Base-by-base conservation (phyloP, 2,797 vertebrate genomes). In the Melanotaenia boesemani region DNA sequence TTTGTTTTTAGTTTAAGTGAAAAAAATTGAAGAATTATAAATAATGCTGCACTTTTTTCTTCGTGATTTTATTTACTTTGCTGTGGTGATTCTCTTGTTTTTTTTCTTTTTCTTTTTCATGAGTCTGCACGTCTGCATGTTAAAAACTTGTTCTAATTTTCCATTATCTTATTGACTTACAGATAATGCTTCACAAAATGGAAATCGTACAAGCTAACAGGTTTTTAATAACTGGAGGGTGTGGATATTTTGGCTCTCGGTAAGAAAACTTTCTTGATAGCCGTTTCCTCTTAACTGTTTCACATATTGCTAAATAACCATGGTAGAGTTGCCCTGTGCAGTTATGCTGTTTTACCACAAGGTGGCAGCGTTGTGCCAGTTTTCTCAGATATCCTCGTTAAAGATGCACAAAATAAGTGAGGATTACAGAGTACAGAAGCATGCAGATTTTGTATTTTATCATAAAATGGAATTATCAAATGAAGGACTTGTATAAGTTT, bases 231-330 rank as follows among this genome's bases (percentile, higher is more conserved):
- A 99, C 98, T 1, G 97, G 98, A 64, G 98, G 98, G 85, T 94
- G 95, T 61, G 98, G 98, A 34, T 99, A 99, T 77, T 96, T 98
- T 84, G 98, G 98, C 58, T 96, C 93, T 91, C 96, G 98, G 97
- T 99, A 92, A 94, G 86, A 58, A 52, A 9, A 16, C 16, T 32
- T 55, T 69, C 0, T 6, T 24, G 10, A 57, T 57, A 1, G 59
- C 34, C 56, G 2, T 41, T 37, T 13, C 36, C 46, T n/a, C 60
- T 46, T 34, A 8, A 55, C 46, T 61, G 7, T 36, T 62, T 61
- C 10, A 13, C 9, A 24, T 44, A 37, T 41, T 16, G 4, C 5
- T 36, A 22, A 41, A 41, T 36, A 22, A 20, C 24, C 26, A 4
- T 69, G 8, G 15, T 5, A 13, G 16, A 39, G 18, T 26, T 16